phyloP scores from a whole-genome alignment of 1,140 invertebrate species.

The Scaptomyza hsui region DNA sequence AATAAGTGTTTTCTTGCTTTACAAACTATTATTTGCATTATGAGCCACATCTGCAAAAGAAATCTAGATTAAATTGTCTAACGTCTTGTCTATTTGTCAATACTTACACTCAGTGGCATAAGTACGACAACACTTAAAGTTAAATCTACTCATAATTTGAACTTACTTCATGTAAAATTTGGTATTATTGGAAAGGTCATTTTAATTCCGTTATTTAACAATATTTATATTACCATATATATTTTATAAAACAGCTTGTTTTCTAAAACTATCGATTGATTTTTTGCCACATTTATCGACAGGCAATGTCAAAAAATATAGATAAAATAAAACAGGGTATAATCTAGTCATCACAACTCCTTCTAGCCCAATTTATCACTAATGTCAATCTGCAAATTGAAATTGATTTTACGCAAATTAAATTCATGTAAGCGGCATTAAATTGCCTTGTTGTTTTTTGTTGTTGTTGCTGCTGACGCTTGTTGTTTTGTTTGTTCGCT shows the following conservation, averaged over 20 bases:
- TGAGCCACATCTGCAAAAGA: not conserved
- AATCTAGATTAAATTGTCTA: no score
- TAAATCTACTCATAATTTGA: no score
- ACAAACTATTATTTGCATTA: not conserved
- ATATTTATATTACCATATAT: no score
- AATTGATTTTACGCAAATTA: constrained; percentile 77
- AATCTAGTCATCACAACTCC: not conserved
- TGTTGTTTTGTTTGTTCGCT: constrained; percentile 33
- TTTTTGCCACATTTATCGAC: no score
- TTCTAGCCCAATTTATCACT: not conserved
- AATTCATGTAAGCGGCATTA: constrained; percentile 61
- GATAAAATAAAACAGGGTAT: not conserved
- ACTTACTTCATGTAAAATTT: no score
- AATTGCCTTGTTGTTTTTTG: constrained; percentile 34
- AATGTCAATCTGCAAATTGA: constrained; percentile 51
- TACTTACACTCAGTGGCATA: no score
- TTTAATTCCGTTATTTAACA: no score
- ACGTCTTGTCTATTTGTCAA: not conserved
- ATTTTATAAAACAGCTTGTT: no score
- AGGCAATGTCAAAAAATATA: no score
- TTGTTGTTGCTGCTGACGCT: not conserved
- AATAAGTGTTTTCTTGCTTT: not conserved
- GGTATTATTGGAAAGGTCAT: no score
- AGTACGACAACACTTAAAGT: no score
- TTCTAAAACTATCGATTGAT: no score